Conservation (phyloP, 2,888 invertebrate species). For the Thecophora atra region DNA sequence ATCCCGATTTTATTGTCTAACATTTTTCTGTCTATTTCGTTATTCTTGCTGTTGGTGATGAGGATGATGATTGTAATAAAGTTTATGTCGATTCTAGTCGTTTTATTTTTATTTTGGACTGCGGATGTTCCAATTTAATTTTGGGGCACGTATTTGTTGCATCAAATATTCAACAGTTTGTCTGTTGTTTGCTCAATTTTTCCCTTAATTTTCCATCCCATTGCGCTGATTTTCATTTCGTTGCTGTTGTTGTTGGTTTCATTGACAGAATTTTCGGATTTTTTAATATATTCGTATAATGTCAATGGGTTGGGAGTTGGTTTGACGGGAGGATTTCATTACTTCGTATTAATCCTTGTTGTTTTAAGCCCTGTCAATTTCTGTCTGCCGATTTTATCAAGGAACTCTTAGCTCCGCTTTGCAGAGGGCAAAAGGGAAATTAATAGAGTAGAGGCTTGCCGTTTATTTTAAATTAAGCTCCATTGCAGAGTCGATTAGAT, state of each 20-base stretch:
- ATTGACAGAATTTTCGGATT: not conserved
- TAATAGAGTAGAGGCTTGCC: too few relatives aligned
- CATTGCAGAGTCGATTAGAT: too few relatives aligned
- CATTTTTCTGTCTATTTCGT: not conserved
- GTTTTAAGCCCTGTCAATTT: too few relatives aligned
- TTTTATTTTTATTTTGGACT: constrained; percentile 7
- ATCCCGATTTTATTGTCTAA: not conserved
- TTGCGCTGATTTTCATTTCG: not conserved
- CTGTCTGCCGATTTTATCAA: too few relatives aligned
- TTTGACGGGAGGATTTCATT: too few relatives aligned
- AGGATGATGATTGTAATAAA: not conserved
- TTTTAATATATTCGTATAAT: too few relatives aligned
- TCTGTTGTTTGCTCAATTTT: not conserved
- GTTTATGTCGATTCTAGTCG: not conserved
- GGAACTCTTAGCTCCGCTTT: too few relatives aligned
- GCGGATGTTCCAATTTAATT: constrained; percentile 18
- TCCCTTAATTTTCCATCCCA: not conserved
- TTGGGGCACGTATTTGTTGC: constrained; percentile 21
- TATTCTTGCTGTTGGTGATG: constrained; percentile 7
- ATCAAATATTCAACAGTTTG: constrained; percentile 31
- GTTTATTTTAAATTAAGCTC: too few relatives aligned
- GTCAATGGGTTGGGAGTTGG: too few relatives aligned
- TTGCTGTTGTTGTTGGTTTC: not conserved
- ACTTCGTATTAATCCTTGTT: too few relatives aligned
- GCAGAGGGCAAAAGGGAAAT: too few relatives aligned